Evolutionary conservation across 1,140 invertebrate genomes (phyloP).

Genomic region (Probaryconus sp.): DNA sequence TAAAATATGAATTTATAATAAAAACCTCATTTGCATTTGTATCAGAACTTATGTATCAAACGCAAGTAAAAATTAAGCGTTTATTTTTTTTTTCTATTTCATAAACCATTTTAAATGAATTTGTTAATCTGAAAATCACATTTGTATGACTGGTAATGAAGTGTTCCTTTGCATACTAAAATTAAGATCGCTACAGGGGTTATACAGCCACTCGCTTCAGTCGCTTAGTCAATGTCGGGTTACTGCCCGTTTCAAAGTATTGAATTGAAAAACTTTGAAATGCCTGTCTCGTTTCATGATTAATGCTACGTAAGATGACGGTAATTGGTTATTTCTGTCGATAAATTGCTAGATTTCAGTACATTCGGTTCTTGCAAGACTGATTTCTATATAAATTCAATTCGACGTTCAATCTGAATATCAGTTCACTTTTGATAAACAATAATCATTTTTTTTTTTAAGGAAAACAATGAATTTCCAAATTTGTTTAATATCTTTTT

Average conservation of each 20-base stretch:
- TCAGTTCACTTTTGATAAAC: too few species aligned
- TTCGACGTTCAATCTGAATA: too few species aligned
- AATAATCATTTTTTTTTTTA: too few species aligned
- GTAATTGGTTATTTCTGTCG: slow-evolving; percentile 46
- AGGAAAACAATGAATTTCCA: too few species aligned
- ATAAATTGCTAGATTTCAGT: slow-evolving; percentile 42
- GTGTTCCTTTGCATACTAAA: slow-evolving; percentile 45
- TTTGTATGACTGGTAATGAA: slow-evolving; percentile 28
- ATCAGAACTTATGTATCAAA: too few species aligned
- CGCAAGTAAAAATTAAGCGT: too few species aligned
- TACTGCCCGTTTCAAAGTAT: slow-evolving; percentile 16
- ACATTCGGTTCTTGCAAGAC: background rate
- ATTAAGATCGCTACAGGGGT: slow-evolving; percentile 35
- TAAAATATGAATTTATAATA: too few species aligned
- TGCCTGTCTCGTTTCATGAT: slow-evolving; percentile 48
- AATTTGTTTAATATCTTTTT: too few species aligned
- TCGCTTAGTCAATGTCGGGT: slow-evolving; percentile 51
- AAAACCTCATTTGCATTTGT: too few species aligned
- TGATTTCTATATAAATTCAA: slow-evolving; percentile 12
- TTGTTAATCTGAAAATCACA: slow-evolving; percentile 13
- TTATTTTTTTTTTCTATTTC: too few species aligned
- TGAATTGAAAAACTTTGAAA: slow-evolving; percentile 54
- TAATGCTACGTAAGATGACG: slow-evolving; percentile 36
- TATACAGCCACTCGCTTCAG: slow-evolving; percentile 25
- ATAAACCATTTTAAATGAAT: too few species aligned